Conservation (phyloP, 1,140 invertebrate species). For the Lepidurus apus region DNA sequence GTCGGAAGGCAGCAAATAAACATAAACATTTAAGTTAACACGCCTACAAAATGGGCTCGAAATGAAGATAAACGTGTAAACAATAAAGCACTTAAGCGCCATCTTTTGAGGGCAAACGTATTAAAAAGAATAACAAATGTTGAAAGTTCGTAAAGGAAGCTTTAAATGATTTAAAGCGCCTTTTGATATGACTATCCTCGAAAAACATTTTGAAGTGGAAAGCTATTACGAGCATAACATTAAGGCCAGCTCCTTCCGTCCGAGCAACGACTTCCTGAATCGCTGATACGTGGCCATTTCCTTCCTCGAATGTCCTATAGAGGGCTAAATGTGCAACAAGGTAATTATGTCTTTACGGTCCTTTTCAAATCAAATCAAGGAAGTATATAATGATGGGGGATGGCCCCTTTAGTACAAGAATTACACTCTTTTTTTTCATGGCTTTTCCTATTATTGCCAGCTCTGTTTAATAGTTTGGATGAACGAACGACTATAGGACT, state of each 20-base stretch:
- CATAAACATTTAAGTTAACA: no score
- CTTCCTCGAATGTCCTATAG: neutral
- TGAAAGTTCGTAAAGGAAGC: neutral
- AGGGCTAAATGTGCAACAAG: constrained; percentile 1
- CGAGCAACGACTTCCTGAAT: constrained; percentile 4
- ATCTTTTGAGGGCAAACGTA: neutral
- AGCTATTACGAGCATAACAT: neutral
- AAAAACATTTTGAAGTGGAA: no score
- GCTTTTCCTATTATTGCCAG: neutral
- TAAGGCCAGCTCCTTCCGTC: neutral
- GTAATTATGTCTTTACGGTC: neutral
- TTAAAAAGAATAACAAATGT: neutral
- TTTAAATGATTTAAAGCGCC: neutral
- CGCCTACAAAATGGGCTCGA: no score
- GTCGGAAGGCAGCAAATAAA: no score
- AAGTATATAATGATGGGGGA: neutral
- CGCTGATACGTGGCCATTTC: neutral
- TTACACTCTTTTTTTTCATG: neutral
- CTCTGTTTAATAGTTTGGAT: neutral
- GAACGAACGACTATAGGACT: no score
- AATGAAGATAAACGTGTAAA: no score
- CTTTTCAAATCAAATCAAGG: neutral
- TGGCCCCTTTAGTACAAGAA: neutral
- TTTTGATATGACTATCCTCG: no score
- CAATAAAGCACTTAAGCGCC: neutral